Conservation (phyloP, 2,797 vertebrate species). For the Graptemys geographica region DNA sequence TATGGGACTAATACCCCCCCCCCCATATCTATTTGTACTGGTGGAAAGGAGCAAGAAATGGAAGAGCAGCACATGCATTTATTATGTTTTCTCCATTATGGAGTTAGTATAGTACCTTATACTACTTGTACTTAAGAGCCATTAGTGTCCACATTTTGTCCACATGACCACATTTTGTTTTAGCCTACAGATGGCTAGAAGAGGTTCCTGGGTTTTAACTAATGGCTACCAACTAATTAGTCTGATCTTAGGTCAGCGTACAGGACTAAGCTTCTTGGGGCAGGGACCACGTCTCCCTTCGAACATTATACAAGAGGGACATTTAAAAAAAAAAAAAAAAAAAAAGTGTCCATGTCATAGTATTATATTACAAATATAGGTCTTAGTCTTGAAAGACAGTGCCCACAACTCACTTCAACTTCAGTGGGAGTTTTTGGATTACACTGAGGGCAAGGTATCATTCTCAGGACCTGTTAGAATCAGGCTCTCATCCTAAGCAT, state of each 20-base stretch:
- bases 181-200: not conserved
- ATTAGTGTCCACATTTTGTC: not conserved
- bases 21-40: not conserved
- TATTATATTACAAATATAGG: not conserved
- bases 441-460: not conserved
- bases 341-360: not conserved
- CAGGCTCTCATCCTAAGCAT: not conserved
- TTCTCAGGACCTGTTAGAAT: not conserved
- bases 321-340: not conserved
- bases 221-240: not conserved
- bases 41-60: not conserved
- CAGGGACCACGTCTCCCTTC: not conserved
- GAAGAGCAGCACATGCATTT: not conserved
- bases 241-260: not conserved
- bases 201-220: not conserved
- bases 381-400: not conserved
- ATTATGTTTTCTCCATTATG: not conserved
- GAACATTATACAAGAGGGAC: not conserved
- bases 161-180: not conserved
- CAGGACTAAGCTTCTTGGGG: not conserved
- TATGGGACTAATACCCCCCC: not conserved
- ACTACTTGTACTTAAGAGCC: not conserved
- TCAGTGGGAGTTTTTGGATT: not conserved
- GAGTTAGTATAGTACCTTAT: not conserved
- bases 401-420: not conserved